phyloP scores from a whole-genome alignment of 2,888 invertebrate genomes.

The Drosophila demipolita region DNA sequence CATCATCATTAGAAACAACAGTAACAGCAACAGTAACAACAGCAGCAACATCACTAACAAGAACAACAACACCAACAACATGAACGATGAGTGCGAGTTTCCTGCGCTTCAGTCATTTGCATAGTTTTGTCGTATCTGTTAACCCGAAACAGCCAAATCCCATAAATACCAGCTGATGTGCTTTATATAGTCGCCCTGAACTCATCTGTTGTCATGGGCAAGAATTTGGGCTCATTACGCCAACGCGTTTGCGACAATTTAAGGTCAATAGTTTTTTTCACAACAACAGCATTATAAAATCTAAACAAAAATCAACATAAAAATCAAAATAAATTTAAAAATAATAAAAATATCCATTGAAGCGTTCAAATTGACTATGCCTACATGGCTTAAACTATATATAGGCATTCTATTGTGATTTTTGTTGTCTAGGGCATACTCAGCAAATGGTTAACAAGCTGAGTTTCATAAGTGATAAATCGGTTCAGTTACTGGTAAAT shows the following conservation, averaged over 20 bases:
- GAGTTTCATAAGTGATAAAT: not conserved
- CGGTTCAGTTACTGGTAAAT: not conserved
- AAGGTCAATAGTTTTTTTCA: constrained; percentile 67
- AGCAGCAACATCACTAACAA: not conserved
- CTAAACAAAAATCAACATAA: not conserved
- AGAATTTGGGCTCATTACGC: constrained; percentile 55
- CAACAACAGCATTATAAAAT: constrained; percentile 24
- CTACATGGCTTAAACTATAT: constrained; percentile 40
- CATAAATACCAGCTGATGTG: constrained; percentile 55
- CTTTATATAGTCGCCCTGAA: constrained; percentile 27
- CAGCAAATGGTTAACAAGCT: not conserved
- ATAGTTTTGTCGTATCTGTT: not conserved
- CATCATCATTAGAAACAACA: constrained; percentile 55
- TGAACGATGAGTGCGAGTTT: constrained; percentile 30
- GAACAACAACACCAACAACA: not conserved
- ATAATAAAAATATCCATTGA: constrained; percentile 34
- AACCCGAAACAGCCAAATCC: constrained; percentile 44
- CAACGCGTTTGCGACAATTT: constrained; percentile 68
- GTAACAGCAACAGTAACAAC: not conserved
- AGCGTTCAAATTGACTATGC: constrained; percentile 43
- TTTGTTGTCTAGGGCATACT: constrained; percentile 1
- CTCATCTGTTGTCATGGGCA: constrained; percentile 36
- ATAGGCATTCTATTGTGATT: constrained; percentile 41
- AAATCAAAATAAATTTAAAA: not conserved
- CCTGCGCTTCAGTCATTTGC: constrained; percentile 38